These are phyloP conservation scores for Tetragnatha versicolor DNA, from an alignment of 1,140 invertebrate species.

Conservation along the genomic window DNA sequence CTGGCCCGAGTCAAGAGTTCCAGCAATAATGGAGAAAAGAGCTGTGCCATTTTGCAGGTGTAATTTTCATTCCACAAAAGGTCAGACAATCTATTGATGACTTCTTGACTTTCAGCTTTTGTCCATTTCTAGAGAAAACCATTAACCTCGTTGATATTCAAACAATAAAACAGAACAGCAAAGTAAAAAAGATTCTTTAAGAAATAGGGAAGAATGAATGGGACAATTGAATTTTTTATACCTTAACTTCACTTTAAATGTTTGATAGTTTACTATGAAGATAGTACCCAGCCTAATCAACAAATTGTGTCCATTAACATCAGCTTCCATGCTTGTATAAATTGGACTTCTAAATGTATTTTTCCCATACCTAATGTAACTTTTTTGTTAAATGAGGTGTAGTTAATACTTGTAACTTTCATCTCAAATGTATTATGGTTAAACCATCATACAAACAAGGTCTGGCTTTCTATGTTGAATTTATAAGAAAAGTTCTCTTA, in stretches of 20 bases:
- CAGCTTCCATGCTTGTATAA: too few species aligned
- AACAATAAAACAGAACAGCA: neutral
- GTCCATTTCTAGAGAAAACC: conserved; percentile 4
- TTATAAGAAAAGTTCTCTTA: too few species aligned
- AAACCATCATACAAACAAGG: too few species aligned
- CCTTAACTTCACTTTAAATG: neutral
- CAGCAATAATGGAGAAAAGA: conserved; percentile 32
- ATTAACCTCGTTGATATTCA: neutral
- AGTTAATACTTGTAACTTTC: too few species aligned
- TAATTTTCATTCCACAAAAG: conserved; percentile 21
- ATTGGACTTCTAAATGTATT: too few species aligned
- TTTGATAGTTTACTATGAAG: neutral
- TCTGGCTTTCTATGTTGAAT: too few species aligned
- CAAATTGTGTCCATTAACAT: neutral
- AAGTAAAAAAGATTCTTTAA: neutral
- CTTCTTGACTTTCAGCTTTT: neutral
- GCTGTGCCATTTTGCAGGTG: conserved; percentile 6
- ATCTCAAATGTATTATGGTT: too few species aligned
- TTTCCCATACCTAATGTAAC: too few species aligned
- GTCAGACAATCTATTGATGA: conserved; percentile 2
- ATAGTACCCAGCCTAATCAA: neutral
- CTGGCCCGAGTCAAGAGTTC: conserved; percentile 14
- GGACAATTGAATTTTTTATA: neutral
- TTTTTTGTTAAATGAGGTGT: too few species aligned
- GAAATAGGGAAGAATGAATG: neutral